Evolutionary conservation across 1,140 invertebrate species (phyloP).

Genomic region (Manduca sexta): DNA sequence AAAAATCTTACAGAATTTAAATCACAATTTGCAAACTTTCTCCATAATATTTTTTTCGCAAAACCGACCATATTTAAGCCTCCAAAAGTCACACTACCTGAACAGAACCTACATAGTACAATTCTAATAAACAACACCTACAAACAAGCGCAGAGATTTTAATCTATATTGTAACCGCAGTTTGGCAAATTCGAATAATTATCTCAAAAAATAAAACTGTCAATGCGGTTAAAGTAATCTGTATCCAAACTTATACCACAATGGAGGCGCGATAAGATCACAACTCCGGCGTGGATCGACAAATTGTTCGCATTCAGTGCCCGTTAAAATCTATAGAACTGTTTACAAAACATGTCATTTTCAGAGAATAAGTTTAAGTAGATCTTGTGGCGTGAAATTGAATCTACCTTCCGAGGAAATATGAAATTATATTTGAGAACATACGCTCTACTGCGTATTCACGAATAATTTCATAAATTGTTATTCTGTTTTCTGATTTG

Average conservation of each 20-base stretch:
- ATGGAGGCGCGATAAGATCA: conserved; percentile 56
- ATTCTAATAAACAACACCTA: conserved; percentile 7
- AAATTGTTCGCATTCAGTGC: conserved; percentile 53
- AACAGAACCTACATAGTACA: too few relatives aligned
- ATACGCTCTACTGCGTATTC: too few relatives aligned
- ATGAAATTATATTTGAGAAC: too few relatives aligned
- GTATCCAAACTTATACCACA: conserved; percentile 34
- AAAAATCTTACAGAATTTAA: too few relatives aligned
- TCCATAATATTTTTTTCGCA: too few relatives aligned
- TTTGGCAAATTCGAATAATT: conserved; percentile 14
- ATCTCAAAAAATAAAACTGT: conserved; percentile 25
- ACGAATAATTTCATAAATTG: too few relatives aligned
- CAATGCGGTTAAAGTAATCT: conserved; percentile 35
- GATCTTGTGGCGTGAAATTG: conserved; percentile 52
- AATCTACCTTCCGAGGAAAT: conserved; percentile 17
- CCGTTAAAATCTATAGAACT: conserved; percentile 32
- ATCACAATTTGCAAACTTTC: too few relatives aligned
- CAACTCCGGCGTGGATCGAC: conserved; percentile 43
- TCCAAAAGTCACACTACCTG: too few relatives aligned
- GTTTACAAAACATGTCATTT: conserved; percentile 68
- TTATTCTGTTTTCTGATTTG: too few relatives aligned
- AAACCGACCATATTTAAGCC: too few relatives aligned
- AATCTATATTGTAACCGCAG: conserved; percentile 5
- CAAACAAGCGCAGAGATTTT: conserved; percentile 12
- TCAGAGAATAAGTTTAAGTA: conserved; percentile 36